These are phyloP conservation scores for human DNA, from an alignment of 2,113 vertebrate genomes.

Conservation along the genomic window GRCh38 chr14:80524001-80524500, in stretches of 20 bases:
- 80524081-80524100: not conserved
- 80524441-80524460: not conserved
- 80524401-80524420: not conserved
- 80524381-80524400: not conserved
- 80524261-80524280: not conserved
- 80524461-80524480: not conserved
- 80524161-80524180: not conserved
- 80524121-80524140: not conserved
- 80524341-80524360: not conserved
- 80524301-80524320: not conserved
- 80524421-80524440: not conserved
- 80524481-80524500: constrained; percentile 5
- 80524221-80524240: not conserved
- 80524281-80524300: not conserved
- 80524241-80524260: not conserved
- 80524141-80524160: not conserved
- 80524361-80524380: not conserved
- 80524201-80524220: not conserved
- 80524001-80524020: constrained; percentile 13
- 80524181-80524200: not conserved
- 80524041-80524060: not conserved
- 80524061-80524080: not conserved
- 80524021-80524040: not conserved
- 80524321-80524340: not conserved
- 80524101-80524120: not conserved